Percentiles rank a stretch among this genome's conserved stretches.
These are phyloP conservation scores for Osedax fenrisi DNA, from an alignment of 2,888 invertebrate species.

Conservation along the genomic window DNA sequence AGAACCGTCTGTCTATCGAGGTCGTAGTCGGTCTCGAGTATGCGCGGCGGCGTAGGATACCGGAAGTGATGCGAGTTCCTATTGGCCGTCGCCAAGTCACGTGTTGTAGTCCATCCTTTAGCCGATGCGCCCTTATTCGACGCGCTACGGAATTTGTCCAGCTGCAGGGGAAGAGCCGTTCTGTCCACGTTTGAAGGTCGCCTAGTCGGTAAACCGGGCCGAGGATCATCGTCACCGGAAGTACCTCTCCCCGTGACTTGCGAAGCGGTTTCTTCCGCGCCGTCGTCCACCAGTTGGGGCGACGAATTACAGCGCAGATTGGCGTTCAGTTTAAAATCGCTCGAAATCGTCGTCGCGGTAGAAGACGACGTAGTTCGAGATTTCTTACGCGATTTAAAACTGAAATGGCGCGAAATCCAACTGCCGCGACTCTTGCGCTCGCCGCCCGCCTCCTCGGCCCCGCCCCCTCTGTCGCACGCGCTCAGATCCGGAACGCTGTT, in stretches of 20 bases:
- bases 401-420: constrained; percentile 36
- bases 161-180: constrained; percentile 32
- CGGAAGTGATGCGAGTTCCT: too few relatives aligned
- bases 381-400: constrained; percentile 33
- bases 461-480: constrained; percentile 3
- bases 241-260: constrained; percentile 19
- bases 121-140: not conserved
- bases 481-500: constrained; percentile 55
- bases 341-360: not conserved
- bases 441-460: too few relatives aligned
- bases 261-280: constrained; percentile 26
- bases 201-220: constrained; percentile 26
- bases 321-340: too few relatives aligned
- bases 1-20: not conserved
- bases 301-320: not conserved
- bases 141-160: constrained; percentile 15
- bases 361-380: not conserved
- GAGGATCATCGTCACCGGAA: not conserved
- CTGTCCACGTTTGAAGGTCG: constrained; percentile 38
- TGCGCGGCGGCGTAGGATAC: constrained; percentile 27
- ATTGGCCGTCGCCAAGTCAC: too few relatives aligned
- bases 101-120: too few relatives aligned
- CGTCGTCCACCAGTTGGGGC: constrained; percentile 7
- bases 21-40: constrained; percentile 29
- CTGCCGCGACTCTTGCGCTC: too few relatives aligned